Percentiles rank a stretch among this genome's conserved stretches.
phyloP scores from a whole-genome alignment of 2,888 invertebrate species.

The Diplolepis rosae region DNA sequence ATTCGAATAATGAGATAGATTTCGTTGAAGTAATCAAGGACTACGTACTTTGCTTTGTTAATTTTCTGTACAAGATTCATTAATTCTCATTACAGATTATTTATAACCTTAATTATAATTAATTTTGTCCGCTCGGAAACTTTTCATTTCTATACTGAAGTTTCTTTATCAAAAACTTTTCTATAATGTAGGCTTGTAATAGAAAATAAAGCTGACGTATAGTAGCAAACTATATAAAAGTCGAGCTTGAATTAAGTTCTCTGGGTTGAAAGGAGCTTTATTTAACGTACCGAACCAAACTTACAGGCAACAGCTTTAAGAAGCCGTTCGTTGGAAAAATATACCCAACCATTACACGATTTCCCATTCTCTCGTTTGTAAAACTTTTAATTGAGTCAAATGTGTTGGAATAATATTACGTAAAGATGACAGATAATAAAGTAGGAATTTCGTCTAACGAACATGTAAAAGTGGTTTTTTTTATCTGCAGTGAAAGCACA shows the following conservation, averaged over 20 bases:
- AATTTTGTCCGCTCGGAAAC: too few species aligned
- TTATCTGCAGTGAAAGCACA: too few species aligned
- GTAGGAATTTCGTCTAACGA: too few species aligned
- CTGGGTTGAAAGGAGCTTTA: not conserved
- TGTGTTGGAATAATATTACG: not conserved
- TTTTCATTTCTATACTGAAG: not conserved
- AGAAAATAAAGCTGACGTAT: not conserved
- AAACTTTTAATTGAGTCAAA: not conserved
- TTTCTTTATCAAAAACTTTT: not conserved
- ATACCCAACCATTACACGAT: constrained; percentile 2
- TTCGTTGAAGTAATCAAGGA: too few species aligned
- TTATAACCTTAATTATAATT: too few species aligned
- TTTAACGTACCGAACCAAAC: not conserved
- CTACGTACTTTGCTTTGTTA: too few species aligned
- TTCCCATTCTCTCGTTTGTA: not conserved
- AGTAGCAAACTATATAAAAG: not conserved
- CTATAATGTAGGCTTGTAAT: not conserved
- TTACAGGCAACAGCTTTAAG: not conserved
- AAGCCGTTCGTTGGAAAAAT: not conserved
- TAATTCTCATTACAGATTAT: too few species aligned
- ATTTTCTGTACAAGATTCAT: too few species aligned
- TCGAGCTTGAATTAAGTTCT: not conserved
- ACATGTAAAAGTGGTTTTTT: too few species aligned
- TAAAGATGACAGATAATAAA: not conserved
- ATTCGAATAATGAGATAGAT: too few species aligned